Percentiles rank a stretch among this genome's conserved stretches.
Conservation (phyloP, 1,140 invertebrate genomes). For the Metopolophium dirhodum region DNA sequence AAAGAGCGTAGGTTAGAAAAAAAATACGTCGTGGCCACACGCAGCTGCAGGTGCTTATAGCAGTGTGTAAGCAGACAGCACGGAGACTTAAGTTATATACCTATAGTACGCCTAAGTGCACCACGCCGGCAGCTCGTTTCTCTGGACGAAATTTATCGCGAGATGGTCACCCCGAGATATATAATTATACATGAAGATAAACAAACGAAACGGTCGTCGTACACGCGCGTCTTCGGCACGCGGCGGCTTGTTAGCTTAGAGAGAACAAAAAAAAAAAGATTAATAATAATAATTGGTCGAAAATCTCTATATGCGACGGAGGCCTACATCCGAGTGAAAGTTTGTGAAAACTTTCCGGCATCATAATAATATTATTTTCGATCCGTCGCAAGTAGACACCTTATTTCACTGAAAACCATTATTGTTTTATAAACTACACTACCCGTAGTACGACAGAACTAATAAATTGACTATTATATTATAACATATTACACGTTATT, state of each 20-base stretch:
- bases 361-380: not conserved
- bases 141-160: not conserved
- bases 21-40: not conserved
- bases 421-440: not conserved
- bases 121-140: not conserved
- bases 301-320: not conserved
- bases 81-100: not conserved
- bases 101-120: not conserved
- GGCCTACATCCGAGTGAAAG: constrained; percentile 49
- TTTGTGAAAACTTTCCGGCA: constrained; percentile 30
- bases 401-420: not conserved
- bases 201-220: not conserved
- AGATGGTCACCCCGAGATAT: constrained; percentile 21
- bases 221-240: not conserved
- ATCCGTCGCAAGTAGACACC: not conserved
- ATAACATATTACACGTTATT: not conserved
- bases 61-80: not conserved
- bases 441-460: not conserved
- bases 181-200: not conserved
- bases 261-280: not conserved
- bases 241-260: not conserved
- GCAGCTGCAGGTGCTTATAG: not conserved
- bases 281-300: constrained; percentile 10
- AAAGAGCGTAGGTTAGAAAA: not conserved
- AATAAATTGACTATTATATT: not conserved